Conservation (phyloP, 2,888 invertebrate species). For the Arrhopalites spinosus region DNA sequence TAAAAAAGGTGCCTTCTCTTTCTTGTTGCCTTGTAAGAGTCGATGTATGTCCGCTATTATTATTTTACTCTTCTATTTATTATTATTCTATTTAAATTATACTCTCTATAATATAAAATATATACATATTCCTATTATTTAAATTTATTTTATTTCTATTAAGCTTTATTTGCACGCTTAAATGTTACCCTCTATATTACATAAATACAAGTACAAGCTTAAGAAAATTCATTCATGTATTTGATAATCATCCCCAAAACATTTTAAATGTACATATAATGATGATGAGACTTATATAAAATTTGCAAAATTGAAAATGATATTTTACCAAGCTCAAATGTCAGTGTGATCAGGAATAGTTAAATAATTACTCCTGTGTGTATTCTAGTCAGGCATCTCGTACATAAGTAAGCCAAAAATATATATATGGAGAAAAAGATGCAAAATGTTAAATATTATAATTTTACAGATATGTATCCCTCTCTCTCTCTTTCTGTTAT, state of each 20-base stretch:
- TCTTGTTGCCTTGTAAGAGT: constrained; percentile 1
- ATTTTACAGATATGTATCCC: not conserved
- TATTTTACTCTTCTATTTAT: constrained; percentile 1
- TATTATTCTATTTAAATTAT: not conserved
- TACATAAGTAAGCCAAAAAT: no score
- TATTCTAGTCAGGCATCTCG: no score
- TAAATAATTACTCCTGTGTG: not conserved
- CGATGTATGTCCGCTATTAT: constrained; percentile 17
- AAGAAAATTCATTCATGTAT: no score
- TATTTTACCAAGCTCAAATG: not conserved
- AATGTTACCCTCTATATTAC: constrained; percentile 16
- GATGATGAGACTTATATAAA: no score
- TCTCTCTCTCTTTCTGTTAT: constrained; percentile 2
- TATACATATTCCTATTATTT: no score
- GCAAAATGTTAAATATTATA: not conserved
- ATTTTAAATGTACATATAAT: no score
- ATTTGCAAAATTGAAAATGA: not conserved
- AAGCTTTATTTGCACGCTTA: constrained; percentile 28
- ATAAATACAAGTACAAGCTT: no score
- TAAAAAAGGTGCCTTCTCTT: constrained; percentile 23
- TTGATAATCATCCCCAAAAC: no score
- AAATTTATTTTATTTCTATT: not conserved
- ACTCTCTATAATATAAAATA: not conserved
- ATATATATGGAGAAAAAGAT: no score
- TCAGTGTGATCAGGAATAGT: constrained; percentile 18